Evolutionary conservation across 1,140 invertebrate species (phyloP), one percentile per base, ranked within the genome.

Genomic region (Drosophila pachea): DNA sequence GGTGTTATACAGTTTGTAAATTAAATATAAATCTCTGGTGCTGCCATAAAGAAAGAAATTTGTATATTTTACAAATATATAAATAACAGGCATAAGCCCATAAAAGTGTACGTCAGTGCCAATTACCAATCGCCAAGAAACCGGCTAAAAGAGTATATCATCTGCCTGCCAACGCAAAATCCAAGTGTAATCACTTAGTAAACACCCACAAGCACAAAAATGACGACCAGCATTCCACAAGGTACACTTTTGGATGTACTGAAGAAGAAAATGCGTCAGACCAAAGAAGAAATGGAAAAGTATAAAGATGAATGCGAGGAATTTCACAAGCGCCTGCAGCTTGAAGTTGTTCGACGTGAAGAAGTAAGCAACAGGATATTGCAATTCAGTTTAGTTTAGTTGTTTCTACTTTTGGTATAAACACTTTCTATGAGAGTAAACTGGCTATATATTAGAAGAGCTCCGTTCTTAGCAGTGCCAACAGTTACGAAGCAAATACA

Each of bases 191-290:
- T 78, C 67, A 74, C 69, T 74, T 72, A 54, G 42, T 55, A 72
- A 90, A 90, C 90, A 87, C 79, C 83, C 50, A 59, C 45, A 67
- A 90, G 86, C 89, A 76, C 83, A 88, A 93, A 93, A 91, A 96
- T 96, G 95, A 94, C 95, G 91, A 93, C 94, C 84, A 95, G 95
- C 91, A 93, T 95, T 91, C 94, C 94, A 89, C 94, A 95, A 91
- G 95, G 95, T 86, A 95, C 95, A 81, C 93, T 98, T 73, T 92
- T 98, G 88, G 97, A 98, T 92, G 96, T 98, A 81, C 93, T 99
- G 75, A 99, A 99, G 93, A 98, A 98, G 93, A 99, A 99, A 94
- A 99, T 99, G 98, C 93, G 96, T 81, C 96, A 97, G 90, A 96
- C 98, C 69, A 98, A 98, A 92, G 97, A 98, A 90, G 98, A 99